Conservation (phyloP, 2,888 invertebrate genomes). For the Zootermopsis nevadensis region DNA sequence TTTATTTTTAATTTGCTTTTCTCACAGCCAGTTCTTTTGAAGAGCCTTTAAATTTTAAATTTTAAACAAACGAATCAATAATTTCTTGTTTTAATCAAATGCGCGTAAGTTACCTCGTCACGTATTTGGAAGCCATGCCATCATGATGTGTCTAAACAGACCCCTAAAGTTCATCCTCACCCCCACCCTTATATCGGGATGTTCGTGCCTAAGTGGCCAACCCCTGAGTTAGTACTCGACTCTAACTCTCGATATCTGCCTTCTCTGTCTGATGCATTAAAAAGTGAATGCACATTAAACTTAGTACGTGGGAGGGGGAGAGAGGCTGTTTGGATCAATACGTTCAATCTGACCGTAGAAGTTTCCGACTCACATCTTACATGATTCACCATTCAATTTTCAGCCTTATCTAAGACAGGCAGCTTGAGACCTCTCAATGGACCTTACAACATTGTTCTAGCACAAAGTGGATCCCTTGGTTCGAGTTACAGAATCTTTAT, state of each 20-base stretch:
- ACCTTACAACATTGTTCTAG: not conserved
- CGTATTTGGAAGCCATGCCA: too few relatives aligned
- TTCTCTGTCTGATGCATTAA: not conserved
- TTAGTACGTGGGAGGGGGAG: not conserved
- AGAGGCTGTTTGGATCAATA: constrained; percentile 14
- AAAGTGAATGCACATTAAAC: not conserved
- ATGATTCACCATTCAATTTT: constrained; percentile 4
- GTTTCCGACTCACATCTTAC: not conserved
- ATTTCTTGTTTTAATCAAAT: too few relatives aligned
- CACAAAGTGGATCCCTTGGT: not conserved
- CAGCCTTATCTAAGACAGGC: not conserved
- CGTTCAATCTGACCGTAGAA: constrained; percentile 12
- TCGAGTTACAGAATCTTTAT: not conserved
- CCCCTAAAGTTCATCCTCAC: too few relatives aligned
- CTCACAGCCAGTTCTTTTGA: too few relatives aligned
- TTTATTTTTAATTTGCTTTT: too few relatives aligned
- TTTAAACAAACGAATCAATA: too few relatives aligned
- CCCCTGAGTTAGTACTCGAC: not conserved
- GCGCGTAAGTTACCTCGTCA: too few relatives aligned
- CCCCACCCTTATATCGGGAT: too few relatives aligned
- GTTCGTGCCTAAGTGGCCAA: too few relatives aligned
- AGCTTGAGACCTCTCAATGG: not conserved
- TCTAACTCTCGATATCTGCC: too few relatives aligned
- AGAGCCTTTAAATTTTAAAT: too few relatives aligned
- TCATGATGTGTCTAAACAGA: too few relatives aligned